Percentiles rank a stretch among this genome's conserved stretches.
Conservation (phyloP, 2,888 invertebrate genomes). For the Eupithecia subumbrata region DNA sequence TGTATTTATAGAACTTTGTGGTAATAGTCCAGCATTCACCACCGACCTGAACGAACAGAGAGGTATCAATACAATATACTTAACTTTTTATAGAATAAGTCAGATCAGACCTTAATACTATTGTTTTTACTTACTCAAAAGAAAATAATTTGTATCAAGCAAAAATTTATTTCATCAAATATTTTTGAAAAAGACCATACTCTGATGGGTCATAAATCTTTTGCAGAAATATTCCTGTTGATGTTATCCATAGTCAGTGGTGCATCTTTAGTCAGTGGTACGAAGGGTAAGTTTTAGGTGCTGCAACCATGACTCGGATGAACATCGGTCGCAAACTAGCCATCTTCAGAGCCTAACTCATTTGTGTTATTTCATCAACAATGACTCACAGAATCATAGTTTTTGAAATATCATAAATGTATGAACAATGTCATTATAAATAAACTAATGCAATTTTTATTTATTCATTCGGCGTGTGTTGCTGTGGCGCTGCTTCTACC, state of each 20-base stretch:
- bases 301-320: slow-evolving; percentile 68
- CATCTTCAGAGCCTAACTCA: slow-evolving; percentile 62
- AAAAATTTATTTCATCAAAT: slow-evolving; percentile 52
- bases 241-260: slow-evolving; percentile 84
- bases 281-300: slow-evolving; percentile 87
- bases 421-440: slow-evolving; percentile 65
- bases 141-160: slow-evolving; percentile 39
- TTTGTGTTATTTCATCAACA: slow-evolving; percentile 67
- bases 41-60: slow-evolving; percentile 83
- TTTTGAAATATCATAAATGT: slow-evolving; percentile 70
- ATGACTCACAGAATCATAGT: slow-evolving; percentile 51
- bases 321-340: slow-evolving; percentile 68
- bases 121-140: slow-evolving; percentile 20
- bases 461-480: slow-evolving; percentile 84
- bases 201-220: slow-evolving; percentile 90
- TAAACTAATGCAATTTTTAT: slow-evolving; percentile 80
- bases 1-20: slow-evolving; percentile 86
- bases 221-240: slow-evolving; percentile 90
- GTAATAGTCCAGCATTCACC: slow-evolving; percentile 85
- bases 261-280: slow-evolving; percentile 86
- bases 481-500: slow-evolving; percentile 85
- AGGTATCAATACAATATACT: slow-evolving; percentile 83
- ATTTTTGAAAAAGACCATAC: slow-evolving; percentile 72
- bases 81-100: slow-evolving; percentile 67
- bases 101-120: neutral